Conservation (phyloP, 2,888 invertebrate species). For the Drosophila mimica region DNA sequence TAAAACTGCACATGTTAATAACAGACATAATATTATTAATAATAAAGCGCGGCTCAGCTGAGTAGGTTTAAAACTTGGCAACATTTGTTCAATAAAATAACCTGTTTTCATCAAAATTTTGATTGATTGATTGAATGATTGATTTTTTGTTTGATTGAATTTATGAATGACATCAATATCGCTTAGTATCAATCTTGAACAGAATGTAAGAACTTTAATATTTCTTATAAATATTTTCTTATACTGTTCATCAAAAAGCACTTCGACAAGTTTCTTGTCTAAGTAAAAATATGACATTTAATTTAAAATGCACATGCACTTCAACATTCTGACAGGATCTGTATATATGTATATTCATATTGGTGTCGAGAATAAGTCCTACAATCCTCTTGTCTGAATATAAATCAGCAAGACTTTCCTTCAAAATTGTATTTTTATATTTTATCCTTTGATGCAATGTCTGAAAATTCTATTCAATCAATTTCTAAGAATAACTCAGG, state of each 20-base stretch:
- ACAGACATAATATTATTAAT: background rate
- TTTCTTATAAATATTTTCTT: background rate
- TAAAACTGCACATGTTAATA: background rate
- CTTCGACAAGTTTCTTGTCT: background rate
- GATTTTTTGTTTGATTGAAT: background rate
- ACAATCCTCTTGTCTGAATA: background rate
- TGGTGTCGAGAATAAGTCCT: background rate
- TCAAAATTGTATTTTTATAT: background rate
- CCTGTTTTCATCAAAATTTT: background rate
- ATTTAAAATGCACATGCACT: background rate
- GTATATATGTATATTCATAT: background rate
- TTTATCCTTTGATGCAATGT: background rate
- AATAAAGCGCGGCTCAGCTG: background rate
- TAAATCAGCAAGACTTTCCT: background rate
- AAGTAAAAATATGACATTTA: background rate
- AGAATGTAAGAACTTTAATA: background rate
- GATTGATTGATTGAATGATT: no score
- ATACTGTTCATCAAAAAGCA: background rate
- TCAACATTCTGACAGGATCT: background rate
- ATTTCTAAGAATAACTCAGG: constrained; percentile 2
- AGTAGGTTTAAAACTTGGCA: background rate
- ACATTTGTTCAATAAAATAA: background rate
- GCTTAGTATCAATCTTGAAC: background rate
- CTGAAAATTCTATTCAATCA: background rate
- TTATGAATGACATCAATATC: background rate